phyloP scores from a whole-genome alignment of 2,888 invertebrate genomes.

The Cacoxenus indagator region DNA sequence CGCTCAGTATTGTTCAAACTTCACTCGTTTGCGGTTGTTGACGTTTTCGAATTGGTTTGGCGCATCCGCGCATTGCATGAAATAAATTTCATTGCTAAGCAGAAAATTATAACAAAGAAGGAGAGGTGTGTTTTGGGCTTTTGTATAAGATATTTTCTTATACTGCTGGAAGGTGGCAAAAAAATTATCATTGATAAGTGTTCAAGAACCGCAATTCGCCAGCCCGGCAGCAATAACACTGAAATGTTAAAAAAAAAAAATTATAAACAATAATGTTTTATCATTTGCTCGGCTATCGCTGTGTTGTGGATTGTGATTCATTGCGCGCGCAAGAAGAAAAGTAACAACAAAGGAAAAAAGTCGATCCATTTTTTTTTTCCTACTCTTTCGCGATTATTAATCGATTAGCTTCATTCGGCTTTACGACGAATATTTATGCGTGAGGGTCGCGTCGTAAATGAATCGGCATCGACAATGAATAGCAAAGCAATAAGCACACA shows the following conservation, averaged over 20 bases:
- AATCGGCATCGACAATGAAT: background rate
- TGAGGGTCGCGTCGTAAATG: no score
- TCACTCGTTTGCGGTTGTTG: conserved; percentile 13
- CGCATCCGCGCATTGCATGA: conserved; percentile 10
- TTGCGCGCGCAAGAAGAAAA: background rate
- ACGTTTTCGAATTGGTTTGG: background rate
- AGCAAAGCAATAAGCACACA: background rate
- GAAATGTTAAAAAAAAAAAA: no score
- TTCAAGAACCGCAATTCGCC: no score
- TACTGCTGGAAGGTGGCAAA: no score
- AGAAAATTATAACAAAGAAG: no score
- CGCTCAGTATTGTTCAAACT: conserved; percentile 9
- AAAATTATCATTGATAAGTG: no score
- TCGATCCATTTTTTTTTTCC: no score
- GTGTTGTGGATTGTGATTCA: background rate
- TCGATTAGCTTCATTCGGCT: background rate
- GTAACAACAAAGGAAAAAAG: no score
- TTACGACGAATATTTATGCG: background rate
- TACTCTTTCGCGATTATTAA: background rate
- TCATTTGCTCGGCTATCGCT: background rate
- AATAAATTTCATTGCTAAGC: background rate
- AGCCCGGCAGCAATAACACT: no score
- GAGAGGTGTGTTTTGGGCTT: conserved; percentile 16
- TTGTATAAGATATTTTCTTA: no score
- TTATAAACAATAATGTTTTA: background rate